Evolutionary conservation across 2,113 vertebrate species (phyloP).

Genomic region (Myodes glareolus): DNA sequence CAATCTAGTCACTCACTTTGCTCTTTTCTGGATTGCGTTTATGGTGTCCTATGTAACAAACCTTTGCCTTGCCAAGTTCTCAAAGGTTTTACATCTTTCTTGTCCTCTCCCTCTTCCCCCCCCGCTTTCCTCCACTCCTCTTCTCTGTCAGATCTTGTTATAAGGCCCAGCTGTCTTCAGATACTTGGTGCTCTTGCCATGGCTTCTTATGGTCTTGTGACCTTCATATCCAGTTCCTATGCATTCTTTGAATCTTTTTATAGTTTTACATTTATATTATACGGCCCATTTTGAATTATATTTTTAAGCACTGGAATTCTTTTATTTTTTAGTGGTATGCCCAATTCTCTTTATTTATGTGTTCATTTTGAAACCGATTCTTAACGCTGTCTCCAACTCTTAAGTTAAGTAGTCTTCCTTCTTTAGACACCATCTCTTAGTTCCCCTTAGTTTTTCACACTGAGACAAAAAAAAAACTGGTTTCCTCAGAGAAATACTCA

Average conservation of each 20-base stretch:
- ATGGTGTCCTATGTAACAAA: background rate
- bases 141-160: background rate
- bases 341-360: background rate
- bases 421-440: background rate
- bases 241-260: background rate
- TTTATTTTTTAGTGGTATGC: background rate
- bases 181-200: background rate
- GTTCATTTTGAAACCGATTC: background rate
- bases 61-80: background rate
- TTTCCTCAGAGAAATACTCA: background rate
- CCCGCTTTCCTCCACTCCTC: background rate
- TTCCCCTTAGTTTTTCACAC: background rate
- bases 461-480: conserved; percentile 20
- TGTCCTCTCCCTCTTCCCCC: background rate
- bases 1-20: background rate
- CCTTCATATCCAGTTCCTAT: background rate
- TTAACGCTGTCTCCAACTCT: background rate
- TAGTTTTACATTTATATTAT: background rate
- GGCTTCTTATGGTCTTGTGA: background rate
- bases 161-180: background rate
- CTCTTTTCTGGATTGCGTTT: background rate
- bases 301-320: background rate
- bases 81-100: background rate
- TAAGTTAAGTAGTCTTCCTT: background rate
- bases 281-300: background rate